These are phyloP conservation scores for Zosterops borbonicus DNA, from an alignment of 2,113 vertebrate species.

Conservation along the genomic window DNA sequence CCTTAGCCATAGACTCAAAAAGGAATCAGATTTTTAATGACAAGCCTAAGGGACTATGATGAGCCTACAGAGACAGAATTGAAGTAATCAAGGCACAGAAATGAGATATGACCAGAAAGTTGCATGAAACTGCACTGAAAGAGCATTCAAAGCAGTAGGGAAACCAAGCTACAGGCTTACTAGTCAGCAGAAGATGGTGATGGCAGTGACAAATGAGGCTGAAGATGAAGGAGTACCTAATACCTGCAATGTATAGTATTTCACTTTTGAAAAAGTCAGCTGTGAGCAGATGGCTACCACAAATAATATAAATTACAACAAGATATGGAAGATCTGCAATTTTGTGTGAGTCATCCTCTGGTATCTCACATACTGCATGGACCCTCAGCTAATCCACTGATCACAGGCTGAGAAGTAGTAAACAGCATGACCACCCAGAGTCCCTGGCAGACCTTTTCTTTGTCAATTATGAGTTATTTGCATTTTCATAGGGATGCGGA, in stretches of 20 bases:
- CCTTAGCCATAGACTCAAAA: neutral
- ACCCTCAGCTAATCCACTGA: neutral
- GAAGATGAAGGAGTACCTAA: neutral
- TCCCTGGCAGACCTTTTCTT: neutral
- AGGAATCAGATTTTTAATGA: constrained; percentile 1
- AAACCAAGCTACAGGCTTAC: neutral
- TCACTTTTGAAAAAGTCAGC: neutral
- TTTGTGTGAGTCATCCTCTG: neutral
- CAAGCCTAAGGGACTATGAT: neutral
- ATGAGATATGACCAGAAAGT: neutral
- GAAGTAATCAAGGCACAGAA: constrained; percentile 1
- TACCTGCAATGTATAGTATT: neutral
- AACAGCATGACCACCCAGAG: neutral
- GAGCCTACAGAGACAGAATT: neutral
- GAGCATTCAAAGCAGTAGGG: neutral
- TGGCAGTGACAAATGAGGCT: neutral
- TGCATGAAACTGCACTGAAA: neutral
- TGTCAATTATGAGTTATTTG: neutral
- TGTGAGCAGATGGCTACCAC: neutral
- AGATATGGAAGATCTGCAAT: neutral
- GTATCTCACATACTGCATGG: neutral
- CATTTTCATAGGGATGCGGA: neutral
- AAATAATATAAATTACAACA: neutral
- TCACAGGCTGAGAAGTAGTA: neutral
- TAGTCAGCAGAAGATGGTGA: neutral